Evolutionary conservation across 2,113 vertebrate species (phyloP).

Genomic region (Pipa parva): DNA sequence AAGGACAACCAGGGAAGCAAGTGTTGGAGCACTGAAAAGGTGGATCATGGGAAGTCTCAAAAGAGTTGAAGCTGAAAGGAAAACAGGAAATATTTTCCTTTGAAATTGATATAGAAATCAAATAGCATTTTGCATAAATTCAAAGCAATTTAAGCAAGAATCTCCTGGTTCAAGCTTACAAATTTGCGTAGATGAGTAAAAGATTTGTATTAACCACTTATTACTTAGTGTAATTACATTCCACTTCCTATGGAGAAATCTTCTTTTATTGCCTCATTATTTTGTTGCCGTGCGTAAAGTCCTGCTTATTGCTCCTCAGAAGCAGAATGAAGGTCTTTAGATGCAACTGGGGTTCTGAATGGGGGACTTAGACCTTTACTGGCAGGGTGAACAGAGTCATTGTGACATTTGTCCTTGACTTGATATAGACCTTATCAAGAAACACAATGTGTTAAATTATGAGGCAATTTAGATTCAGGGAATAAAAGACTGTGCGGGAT

Average conservation of each 20-base stretch:
- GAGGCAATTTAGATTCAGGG: neutral
- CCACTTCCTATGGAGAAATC: neutral
- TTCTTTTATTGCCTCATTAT: neutral
- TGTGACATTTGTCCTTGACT: neutral
- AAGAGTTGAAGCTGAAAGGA: too few relatives aligned
- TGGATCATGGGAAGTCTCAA: too few relatives aligned
- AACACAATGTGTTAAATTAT: neutral
- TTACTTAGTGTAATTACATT: neutral
- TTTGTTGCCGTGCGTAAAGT: too few relatives aligned
- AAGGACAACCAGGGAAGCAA: too few relatives aligned
- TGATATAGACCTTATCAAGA: neutral
- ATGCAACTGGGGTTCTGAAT: too few relatives aligned
- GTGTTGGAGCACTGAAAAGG: too few relatives aligned
- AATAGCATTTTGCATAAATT: conserved; percentile 8
- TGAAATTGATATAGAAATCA: conserved; percentile 23
- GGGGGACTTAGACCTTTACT: too few relatives aligned
- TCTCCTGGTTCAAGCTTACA: neutral
- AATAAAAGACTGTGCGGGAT: neutral
- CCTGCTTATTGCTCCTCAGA: too few relatives aligned
- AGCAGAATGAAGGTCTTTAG: too few relatives aligned
- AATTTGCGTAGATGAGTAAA: neutral
- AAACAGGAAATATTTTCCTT: too few relatives aligned
- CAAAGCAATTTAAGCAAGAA: neutral
- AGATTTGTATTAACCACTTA: neutral
- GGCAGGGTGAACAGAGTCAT: neutral